Evolutionary conservation across 2,113 vertebrate species (phyloP).

Genomic region (Notiomystis cincta): DNA sequence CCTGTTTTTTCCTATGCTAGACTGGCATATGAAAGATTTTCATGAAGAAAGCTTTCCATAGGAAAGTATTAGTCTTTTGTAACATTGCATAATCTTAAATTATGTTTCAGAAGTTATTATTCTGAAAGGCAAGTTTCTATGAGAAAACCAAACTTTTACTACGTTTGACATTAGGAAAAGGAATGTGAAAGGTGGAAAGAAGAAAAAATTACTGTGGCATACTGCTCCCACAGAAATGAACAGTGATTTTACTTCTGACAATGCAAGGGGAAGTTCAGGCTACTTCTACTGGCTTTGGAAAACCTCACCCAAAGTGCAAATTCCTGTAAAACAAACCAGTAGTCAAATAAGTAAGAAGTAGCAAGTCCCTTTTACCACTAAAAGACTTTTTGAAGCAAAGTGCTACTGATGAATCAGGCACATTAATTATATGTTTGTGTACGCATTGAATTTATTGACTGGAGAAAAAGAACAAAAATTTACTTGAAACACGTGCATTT

Average conservation of each 20-base stretch:
- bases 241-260: neutral
- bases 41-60: neutral
- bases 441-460: neutral
- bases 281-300: neutral
- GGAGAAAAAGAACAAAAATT: neutral
- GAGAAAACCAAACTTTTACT: neutral
- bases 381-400: neutral
- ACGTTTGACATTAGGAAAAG: neutral
- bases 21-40: neutral
- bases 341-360: neutral
- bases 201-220: neutral
- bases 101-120: neutral
- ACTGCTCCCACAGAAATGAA: neutral
- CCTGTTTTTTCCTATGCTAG: neutral
- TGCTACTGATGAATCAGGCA: neutral
- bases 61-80: neutral
- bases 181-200: neutral
- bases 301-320: neutral
- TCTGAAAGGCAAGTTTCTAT: neutral
- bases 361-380: neutral
- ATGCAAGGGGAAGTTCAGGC: neutral
- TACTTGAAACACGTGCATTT: neutral
- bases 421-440: neutral
- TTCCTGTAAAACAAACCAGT: neutral
- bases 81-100: neutral